phyloP scores from a whole-genome alignment of 35 echinoderm and acorn worm genomes.

The Patiria miniata region DNA sequence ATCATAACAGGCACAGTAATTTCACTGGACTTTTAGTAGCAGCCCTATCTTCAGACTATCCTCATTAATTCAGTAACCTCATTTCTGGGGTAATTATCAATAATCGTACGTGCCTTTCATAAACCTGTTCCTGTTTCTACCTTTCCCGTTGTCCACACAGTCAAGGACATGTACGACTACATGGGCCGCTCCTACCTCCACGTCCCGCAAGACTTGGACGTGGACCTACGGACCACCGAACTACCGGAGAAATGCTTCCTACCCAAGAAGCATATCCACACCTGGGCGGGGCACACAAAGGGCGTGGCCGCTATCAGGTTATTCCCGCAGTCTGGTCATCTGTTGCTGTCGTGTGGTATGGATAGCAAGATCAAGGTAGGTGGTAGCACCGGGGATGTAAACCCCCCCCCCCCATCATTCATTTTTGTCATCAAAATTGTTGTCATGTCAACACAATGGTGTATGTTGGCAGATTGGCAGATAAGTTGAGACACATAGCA shows the following conservation, averaged over 20 bases:
- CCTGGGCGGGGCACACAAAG: conserved; percentile 98
- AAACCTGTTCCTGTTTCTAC: neutral
- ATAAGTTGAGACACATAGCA: too few relatives aligned
- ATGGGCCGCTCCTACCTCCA: conserved; percentile 93
- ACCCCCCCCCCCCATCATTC: too few relatives aligned
- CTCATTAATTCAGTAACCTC: too few relatives aligned
- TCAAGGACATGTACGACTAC: conserved; percentile 97
- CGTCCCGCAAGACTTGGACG: conserved; percentile 88
- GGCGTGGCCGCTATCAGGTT: conserved; percentile 87
- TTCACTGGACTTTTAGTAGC: too few relatives aligned
- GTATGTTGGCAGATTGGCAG: too few relatives aligned
- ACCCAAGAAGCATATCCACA: conserved; percentile 87
- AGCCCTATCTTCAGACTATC: too few relatives aligned
- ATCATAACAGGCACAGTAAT: too few relatives aligned
- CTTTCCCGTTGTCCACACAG: conserved; percentile 19
- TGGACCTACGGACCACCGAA: conserved; percentile 74
- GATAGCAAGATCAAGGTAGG: conserved; percentile 93
- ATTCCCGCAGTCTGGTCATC: conserved; percentile 90
- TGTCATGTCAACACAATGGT: too few relatives aligned
- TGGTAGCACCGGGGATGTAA: too few relatives aligned
- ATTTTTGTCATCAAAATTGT: too few relatives aligned
- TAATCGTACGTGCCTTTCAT: too few relatives aligned
- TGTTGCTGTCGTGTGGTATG: conserved; percentile 95
- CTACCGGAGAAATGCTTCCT: conserved; percentile 94
- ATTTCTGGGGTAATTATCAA: too few relatives aligned